Conservation (phyloP, 2,113 vertebrate species). For the Microtus pennsylvanicus region DNA sequence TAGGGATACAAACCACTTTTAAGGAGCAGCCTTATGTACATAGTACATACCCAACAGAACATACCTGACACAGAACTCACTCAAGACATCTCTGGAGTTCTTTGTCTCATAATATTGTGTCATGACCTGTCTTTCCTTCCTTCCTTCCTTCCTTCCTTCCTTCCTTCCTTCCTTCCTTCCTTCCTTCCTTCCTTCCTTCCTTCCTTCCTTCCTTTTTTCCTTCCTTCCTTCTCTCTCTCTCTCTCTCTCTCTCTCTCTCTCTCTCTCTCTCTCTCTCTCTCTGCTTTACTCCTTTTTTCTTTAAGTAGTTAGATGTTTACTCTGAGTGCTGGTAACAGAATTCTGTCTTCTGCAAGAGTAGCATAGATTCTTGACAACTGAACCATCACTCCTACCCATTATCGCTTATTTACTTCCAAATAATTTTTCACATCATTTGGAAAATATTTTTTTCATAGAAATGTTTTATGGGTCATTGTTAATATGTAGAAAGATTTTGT, state of each 20-base stretch:
- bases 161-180: no score
- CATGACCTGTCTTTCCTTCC: background rate
- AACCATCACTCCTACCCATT: background rate
- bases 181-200: no score
- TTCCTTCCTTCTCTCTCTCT: no score
- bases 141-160: no score
- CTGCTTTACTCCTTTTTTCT: background rate
- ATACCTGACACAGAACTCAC: background rate
- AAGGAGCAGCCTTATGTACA: background rate
- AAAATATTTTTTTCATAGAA: background rate
- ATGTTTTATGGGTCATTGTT: background rate
- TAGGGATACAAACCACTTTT: background rate
- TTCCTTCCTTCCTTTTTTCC: no score
- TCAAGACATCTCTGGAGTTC: background rate
- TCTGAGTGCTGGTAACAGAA: background rate
- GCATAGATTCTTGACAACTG: background rate
- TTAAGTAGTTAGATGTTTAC: background rate
- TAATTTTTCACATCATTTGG: background rate
- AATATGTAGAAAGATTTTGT: background rate
- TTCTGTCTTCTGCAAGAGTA: background rate
- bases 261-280: background rate
- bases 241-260: accelerated
- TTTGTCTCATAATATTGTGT: background rate
- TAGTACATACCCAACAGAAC: background rate
- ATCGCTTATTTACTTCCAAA: background rate